A percentile compares a stretch with the other conserved stretches of the same genome.
These are phyloP conservation scores for Nemotelus pantherinus DNA, from an alignment of 2,888 invertebrate genomes.

Conservation along the genomic window DNA sequence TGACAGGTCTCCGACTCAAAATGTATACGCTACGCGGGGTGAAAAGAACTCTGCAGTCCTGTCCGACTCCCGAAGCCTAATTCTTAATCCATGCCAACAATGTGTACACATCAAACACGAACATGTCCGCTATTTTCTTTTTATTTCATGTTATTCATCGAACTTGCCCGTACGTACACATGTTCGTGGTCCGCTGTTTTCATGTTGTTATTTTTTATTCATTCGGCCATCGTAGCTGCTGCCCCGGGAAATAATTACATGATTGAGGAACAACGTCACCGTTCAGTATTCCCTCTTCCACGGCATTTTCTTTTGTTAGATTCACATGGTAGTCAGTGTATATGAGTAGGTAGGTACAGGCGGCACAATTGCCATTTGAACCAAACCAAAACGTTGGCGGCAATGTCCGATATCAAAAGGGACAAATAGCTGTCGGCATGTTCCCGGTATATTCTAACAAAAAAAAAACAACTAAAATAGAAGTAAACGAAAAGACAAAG, in stretches of 20 bases:
- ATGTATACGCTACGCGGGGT: conserved; percentile 6
- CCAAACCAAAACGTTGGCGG: conserved; percentile 26
- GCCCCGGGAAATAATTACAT: conserved; percentile 65
- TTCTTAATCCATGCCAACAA: conserved; percentile 16
- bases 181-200: conserved; percentile 14
- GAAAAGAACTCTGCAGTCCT: background rate
- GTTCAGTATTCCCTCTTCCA: background rate
- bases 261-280: conserved; percentile 58
- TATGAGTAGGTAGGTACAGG: background rate
- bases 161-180: conserved; percentile 7
- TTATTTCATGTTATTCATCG: conserved; percentile 24
- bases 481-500: conserved; percentile 23
- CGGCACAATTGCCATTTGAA: conserved; percentile 1
- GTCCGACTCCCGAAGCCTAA: conserved; percentile 17
- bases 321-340: background rate
- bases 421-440: conserved; percentile 14
- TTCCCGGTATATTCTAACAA: conserved; percentile 22
- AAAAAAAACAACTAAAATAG: conserved; percentile 21
- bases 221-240: conserved; percentile 23
- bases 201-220: conserved; percentile 24
- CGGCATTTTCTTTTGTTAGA: conserved; percentile 9
- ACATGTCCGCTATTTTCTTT: conserved; percentile 32
- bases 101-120: conserved; percentile 37
- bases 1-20: conserved; percentile 34
- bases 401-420: conserved; percentile 41